These are phyloP conservation scores for Peromyscus nudipes DNA, from an alignment of 2,797 vertebrate genomes.

Conservation along the genomic window DNA sequence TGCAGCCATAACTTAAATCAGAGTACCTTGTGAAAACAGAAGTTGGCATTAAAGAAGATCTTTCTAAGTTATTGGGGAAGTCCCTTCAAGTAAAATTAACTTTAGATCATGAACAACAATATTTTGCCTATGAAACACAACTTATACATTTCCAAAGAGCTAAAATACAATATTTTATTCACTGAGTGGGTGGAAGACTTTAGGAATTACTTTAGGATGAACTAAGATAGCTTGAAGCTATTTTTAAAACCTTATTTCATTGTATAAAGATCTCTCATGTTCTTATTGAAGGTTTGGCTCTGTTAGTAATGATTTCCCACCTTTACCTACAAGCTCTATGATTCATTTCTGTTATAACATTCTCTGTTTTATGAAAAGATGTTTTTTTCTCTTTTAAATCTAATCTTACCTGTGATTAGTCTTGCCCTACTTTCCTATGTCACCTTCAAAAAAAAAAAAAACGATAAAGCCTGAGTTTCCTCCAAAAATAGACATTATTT, in stretches of 20 bases:
- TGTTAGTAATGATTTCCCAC: slow-evolving; percentile 81
- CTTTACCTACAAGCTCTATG: slow-evolving; percentile 83
- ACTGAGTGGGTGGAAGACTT: slow-evolving; percentile 61
- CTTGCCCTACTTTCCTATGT: slow-evolving; percentile 87
- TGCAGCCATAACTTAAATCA: slow-evolving; percentile 32
- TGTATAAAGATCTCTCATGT: slow-evolving; percentile 74
- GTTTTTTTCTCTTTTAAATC: slow-evolving; percentile 81
- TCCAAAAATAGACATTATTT: slow-evolving; percentile 86
- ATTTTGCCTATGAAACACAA: slow-evolving; percentile 67
- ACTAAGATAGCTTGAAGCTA: slow-evolving; percentile 74
- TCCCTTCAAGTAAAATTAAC: slow-evolving; percentile 63
- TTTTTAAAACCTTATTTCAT: slow-evolving; percentile 85
- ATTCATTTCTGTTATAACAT: slow-evolving; percentile 88
- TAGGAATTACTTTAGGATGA: slow-evolving; percentile 78
- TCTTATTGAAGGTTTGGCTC: slow-evolving; percentile 85
- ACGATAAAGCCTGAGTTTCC: slow-evolving; percentile 82
- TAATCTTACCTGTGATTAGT: slow-evolving; percentile 89
- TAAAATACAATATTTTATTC: slow-evolving; percentile 83
- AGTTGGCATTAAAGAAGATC: slow-evolving; percentile 17
- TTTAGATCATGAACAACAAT: slow-evolving; percentile 68
- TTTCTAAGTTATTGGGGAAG: slow-evolving; percentile 64
- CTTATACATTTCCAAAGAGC: slow-evolving; percentile 79
- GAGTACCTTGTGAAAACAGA: slow-evolving; percentile 47
- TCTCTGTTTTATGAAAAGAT: slow-evolving; percentile 86
- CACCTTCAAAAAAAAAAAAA: slow-evolving; percentile 87